These are phyloP conservation scores for Ischnura elegans DNA, from an alignment of 2,888 invertebrate genomes.

Conservation along the genomic window DNA sequence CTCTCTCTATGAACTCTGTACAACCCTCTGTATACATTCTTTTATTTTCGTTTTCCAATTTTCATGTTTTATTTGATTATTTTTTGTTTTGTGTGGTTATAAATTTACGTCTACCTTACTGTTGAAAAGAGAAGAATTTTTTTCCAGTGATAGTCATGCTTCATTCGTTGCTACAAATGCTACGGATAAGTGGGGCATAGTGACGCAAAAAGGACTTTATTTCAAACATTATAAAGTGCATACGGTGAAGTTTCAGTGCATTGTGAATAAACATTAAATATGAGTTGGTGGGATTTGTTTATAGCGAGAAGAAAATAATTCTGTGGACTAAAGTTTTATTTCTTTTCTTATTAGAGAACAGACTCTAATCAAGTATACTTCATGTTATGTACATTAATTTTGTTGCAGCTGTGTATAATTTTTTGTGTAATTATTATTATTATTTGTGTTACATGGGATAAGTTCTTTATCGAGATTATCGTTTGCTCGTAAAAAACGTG, in stretches of 20 bases:
- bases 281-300: constrained; percentile 47
- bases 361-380: neutral
- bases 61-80: constrained; percentile 43
- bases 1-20: constrained; percentile 61
- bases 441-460: constrained; percentile 41
- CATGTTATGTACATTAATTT: constrained; percentile 57
- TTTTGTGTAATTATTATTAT: constrained; percentile 67
- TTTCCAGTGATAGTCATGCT: constrained; percentile 61
- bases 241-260: constrained; percentile 6
- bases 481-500: constrained; percentile 30
- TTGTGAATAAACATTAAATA: constrained; percentile 45
- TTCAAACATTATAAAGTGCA: neutral
- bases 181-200: constrained; percentile 29
- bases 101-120: constrained; percentile 48
- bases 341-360: constrained; percentile 37
- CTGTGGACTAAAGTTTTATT: constrained; percentile 57
- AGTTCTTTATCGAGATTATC: constrained; percentile 45
- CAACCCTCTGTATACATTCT: constrained; percentile 28
- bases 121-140: constrained; percentile 18
- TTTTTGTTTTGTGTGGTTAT: constrained; percentile 50
- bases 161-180: constrained; percentile 41
- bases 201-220: constrained; percentile 56
- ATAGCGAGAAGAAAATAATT: constrained; percentile 20
- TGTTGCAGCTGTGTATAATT: constrained; percentile 64
- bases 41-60: constrained; percentile 39